Evolutionary conservation across 2,113 vertebrate species (phyloP).

Genomic region (Hucho hucho): DNA sequence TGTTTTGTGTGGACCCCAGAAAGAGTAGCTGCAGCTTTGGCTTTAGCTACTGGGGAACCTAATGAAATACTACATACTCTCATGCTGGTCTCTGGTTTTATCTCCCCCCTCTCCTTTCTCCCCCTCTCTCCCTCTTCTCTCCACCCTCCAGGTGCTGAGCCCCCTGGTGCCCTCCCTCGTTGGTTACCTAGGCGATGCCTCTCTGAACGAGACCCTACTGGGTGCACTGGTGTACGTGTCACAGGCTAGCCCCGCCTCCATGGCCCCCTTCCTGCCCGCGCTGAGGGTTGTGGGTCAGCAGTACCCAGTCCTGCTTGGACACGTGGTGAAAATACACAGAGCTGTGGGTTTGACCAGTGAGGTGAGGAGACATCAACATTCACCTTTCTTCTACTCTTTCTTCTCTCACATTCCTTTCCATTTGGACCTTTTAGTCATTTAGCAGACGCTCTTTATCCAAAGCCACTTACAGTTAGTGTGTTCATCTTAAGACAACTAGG

Average conservation of each 20-base stretch:
- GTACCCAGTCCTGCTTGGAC: neutral
- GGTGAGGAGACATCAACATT: neutral
- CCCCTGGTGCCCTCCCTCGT: conserved; percentile 4
- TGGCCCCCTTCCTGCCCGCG: neutral
- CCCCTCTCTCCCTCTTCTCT: neutral
- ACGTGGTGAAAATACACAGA: neutral
- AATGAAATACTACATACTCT: too few species aligned
- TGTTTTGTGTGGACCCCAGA: too few species aligned
- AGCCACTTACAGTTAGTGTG: too few species aligned
- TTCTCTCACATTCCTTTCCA: neutral
- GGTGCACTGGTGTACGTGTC: neutral
- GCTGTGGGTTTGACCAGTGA: neutral
- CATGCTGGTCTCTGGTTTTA: too few species aligned
- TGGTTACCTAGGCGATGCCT: neutral
- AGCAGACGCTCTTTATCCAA: neutral
- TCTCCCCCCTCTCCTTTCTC: too few species aligned
- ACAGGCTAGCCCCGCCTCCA: conserved; percentile 6
- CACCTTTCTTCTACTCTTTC: neutral
- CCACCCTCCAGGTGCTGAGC: neutral
- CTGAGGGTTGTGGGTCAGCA: conserved; percentile 5
- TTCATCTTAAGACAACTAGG: too few species aligned
- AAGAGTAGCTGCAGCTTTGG: too few species aligned
- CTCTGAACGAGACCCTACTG: conserved; percentile 4
- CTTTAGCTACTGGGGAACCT: too few species aligned
- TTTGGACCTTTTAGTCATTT: neutral